A percentile compares a stretch with the other conserved stretches of the same genome.
Conservation (phyloP, 2,888 invertebrate species). For the Sympetrum striolatum region DNA sequence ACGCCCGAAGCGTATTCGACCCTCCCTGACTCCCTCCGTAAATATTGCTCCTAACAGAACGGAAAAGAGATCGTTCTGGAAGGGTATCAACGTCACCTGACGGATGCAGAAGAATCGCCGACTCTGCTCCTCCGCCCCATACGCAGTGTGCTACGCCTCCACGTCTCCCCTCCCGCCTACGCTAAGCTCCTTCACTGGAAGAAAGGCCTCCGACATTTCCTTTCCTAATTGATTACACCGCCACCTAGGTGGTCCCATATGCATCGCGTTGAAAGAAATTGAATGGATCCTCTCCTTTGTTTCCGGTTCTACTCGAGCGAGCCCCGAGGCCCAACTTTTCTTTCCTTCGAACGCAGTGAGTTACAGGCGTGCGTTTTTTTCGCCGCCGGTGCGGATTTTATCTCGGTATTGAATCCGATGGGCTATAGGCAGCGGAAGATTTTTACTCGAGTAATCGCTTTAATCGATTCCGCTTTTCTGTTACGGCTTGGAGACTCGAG, state of each 20-base stretch:
- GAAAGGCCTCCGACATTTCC: background rate
- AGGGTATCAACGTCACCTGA: background rate
- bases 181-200: background rate
- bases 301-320: background rate
- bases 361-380: too few relatives aligned
- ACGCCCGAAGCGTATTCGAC: background rate
- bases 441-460: too few relatives aligned
- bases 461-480: too few relatives aligned
- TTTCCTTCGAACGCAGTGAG: background rate
- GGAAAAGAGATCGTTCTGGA: background rate
- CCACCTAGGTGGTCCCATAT: slow-evolving; percentile 11
- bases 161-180: background rate
- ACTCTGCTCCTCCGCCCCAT: background rate
- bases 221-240: slow-evolving; percentile 26
- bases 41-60: background rate
- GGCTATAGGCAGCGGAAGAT: too few relatives aligned
- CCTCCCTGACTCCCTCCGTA: background rate
- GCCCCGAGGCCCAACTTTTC: background rate
- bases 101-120: background rate
- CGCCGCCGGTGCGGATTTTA: too few relatives aligned
- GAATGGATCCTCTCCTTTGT: background rate
- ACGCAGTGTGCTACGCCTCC: background rate
- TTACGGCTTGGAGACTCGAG: too few relatives aligned
- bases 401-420: too few relatives aligned
- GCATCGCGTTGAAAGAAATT: background rate